Percentiles rank a stretch among this genome's conserved stretches.
These are phyloP conservation scores for Hyppa rectilinea DNA, from an alignment of 2,888 invertebrate genomes.

Conservation along the genomic window DNA sequence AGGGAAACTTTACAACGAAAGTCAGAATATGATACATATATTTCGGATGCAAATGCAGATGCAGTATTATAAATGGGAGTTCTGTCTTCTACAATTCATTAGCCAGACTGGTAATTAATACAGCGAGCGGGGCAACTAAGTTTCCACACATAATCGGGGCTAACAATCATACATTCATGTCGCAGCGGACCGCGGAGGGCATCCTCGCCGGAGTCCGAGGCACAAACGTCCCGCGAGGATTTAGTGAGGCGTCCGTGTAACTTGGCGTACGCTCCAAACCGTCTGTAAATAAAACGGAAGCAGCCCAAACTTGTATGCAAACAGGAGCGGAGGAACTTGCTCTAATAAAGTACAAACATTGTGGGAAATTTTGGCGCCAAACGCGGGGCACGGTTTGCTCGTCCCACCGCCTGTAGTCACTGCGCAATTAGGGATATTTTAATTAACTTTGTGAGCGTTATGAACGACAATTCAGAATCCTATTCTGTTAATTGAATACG, in stretches of 20 bases:
- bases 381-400: slow-evolving; percentile 63
- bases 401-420: slow-evolving; percentile 66
- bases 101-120: slow-evolving; percentile 41
- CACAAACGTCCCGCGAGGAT: slow-evolving; percentile 60
- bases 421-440: slow-evolving; percentile 83
- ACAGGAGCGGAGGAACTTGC: slow-evolving; percentile 82
- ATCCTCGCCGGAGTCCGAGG: slow-evolving; percentile 44
- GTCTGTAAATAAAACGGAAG: slow-evolving; percentile 70
- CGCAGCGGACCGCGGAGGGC: slow-evolving; percentile 14
- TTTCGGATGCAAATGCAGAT: slow-evolving; percentile 30
- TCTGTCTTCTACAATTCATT: slow-evolving; percentile 42
- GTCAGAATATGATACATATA: slow-evolving; percentile 29
- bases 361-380: slow-evolving; percentile 75
- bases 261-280: slow-evolving; percentile 64
- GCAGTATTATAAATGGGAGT: slow-evolving; percentile 31
- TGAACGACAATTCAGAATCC: slow-evolving; percentile 83
- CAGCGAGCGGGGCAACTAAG: slow-evolving; percentile 39
- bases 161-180: slow-evolving; percentile 54
- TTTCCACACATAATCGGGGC: slow-evolving; percentile 54
- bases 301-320: slow-evolving; percentile 76
- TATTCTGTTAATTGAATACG: slow-evolving; percentile 86
- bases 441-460: slow-evolving; percentile 86
- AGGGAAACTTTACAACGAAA: slow-evolving; percentile 27
- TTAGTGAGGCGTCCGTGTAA: slow-evolving; percentile 66
- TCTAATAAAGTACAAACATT: slow-evolving; percentile 88